Conservation (phyloP, 2,888 invertebrate genomes). For the Drosophila siamana region DNA sequence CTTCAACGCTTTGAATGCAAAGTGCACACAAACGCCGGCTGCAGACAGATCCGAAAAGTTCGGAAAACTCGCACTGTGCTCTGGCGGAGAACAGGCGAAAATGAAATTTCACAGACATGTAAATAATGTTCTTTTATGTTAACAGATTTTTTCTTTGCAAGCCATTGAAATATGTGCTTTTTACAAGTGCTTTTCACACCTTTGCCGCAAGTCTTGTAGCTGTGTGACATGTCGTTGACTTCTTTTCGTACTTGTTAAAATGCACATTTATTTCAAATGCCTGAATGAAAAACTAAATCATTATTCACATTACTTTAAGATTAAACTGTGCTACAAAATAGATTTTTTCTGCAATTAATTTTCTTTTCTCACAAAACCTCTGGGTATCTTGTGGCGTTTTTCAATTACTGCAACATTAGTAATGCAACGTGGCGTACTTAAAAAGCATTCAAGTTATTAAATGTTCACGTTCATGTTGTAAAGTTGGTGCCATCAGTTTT, state of each 20-base stretch:
- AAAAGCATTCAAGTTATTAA: slow-evolving; percentile 51
- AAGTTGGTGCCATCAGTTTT: slow-evolving; percentile 24
- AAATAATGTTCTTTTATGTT: slow-evolving; percentile 23
- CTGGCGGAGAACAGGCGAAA: not conserved
- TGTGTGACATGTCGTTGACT: not conserved
- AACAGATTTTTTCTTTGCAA: slow-evolving; percentile 16
- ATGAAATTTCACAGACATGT: slow-evolving; percentile 15
- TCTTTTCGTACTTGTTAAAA: not conserved
- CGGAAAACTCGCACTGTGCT: not conserved
- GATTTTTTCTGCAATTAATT: no score
- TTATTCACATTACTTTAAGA: no score
- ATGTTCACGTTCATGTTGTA: slow-evolving; percentile 26
- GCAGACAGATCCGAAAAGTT: not conserved
- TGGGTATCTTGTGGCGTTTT: not conserved
- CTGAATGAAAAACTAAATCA: not conserved
- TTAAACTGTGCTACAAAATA: no score
- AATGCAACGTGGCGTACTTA: no score
- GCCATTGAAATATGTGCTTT: not conserved
- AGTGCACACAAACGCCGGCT: slow-evolving; percentile 15
- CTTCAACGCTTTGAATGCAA: slow-evolving; percentile 16
- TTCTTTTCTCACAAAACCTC: no score
- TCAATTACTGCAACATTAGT: slow-evolving; percentile 2
- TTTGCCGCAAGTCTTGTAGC: not conserved
- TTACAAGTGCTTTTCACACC: not conserved
- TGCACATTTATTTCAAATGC: not conserved